phyloP scores from a whole-genome alignment of 1,140 invertebrate species.

The Papilio dardanus region DNA sequence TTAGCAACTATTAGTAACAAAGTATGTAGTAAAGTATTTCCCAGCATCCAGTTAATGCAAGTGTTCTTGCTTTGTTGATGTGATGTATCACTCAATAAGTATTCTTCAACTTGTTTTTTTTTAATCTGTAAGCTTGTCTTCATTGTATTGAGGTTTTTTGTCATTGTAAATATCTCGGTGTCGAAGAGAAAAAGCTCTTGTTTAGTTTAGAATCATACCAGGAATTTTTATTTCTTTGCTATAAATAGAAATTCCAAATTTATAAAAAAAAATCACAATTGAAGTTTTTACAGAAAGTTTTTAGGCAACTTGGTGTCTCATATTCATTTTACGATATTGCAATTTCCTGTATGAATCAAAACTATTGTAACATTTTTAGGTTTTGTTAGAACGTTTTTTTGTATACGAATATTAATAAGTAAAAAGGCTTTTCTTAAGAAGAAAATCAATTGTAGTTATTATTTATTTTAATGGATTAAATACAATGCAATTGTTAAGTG shows the following conservation, averaged over 20 bases:
- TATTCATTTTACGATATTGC: not conserved
- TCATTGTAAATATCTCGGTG: not conserved
- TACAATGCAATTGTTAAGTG: slow-evolving; percentile 5
- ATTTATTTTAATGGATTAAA: not conserved
- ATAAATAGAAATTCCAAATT: not conserved
- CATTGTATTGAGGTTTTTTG: not conserved
- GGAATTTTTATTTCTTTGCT: not conserved
- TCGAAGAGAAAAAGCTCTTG: not conserved
- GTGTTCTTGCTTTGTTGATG: not conserved
- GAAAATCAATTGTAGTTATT: not conserved
- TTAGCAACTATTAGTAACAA: too few species aligned
- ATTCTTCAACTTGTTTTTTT: not conserved
- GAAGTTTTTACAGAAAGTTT: not conserved
- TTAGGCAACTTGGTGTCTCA: not conserved
- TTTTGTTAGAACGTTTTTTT: not conserved
- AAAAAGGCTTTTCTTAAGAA: not conserved
- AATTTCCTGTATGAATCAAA: not conserved
- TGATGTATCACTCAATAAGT: not conserved
- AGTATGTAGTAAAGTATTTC: not conserved
- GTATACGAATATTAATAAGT: not conserved
- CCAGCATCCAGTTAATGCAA: not conserved
- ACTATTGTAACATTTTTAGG: not conserved
- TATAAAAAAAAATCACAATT: not conserved
- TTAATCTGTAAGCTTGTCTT: not conserved
- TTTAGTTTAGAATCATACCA: not conserved